Evolutionary conservation across 2,797 vertebrate species (phyloP), one percentile per base, ranked within the genome.

Genomic region (Phataginus tricuspis): DNA sequence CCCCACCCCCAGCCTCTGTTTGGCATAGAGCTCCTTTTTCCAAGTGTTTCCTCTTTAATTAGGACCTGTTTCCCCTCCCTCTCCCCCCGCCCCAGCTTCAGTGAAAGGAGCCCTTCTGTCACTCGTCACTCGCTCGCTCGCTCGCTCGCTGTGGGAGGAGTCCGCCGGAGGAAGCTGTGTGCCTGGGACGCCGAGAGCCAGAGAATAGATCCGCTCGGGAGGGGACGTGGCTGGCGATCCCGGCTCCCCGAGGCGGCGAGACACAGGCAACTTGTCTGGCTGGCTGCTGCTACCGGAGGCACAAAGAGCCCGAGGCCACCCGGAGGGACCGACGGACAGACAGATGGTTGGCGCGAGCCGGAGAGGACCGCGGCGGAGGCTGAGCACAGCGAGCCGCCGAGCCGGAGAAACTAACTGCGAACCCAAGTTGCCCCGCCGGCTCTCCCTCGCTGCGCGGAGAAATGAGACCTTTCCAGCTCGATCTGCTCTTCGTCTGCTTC

Each of bases 391-490:
- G 53, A 97, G 72, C 94, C 66, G 5, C 90, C 8, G 63, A 57
- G 64, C 72, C 42, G 19, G 82, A 94, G 93, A 96, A 97, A 97
- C 66, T 92, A 90, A 72, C 72, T 68, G 96, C 87, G 45, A 74
- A 14, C 57, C 93, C 94, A 98, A 98, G 91, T 98, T 97, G 84
- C 92, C 93, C 86, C 37, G 29, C 93, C 66, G 66, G 74, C 96
- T 92, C 55, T 49, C 61, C 74, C 82, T 91, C n/a, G 75, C 95
- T 34, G 92, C 97, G 97, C 97, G 92, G 90, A 98, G 98, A 98
- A 98, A 98, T 98, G 98, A 98, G 94, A 98, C 97, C 98, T 97
- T 90, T 98, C 94, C 98, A 98, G 98, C 98, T 98, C 80, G 97
- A 98, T 90, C 98, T 98, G 95, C 98, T 98, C 87, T 97, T 98